A percentile compares a stretch with the other conserved stretches of the same genome.
phyloP scores from a whole-genome alignment of 2,888 invertebrate genomes.

The Andrena minutula region DNA sequence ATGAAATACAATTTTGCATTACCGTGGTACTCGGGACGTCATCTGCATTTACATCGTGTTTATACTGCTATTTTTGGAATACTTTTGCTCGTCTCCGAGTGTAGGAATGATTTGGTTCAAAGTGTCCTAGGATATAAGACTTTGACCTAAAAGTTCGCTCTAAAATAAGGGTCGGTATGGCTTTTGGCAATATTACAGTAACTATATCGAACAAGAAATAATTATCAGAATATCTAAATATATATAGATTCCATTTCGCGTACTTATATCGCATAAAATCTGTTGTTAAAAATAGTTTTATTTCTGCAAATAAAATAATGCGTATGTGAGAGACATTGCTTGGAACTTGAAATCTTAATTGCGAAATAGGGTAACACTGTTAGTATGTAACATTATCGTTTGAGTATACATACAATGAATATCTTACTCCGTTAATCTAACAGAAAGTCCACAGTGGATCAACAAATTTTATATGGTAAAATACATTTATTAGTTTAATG shows the following conservation, averaged over 20 bases:
- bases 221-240: constrained; percentile 73
- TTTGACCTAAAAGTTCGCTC: constrained; percentile 34
- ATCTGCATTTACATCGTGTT: constrained; percentile 62
- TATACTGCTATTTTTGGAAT: constrained; percentile 68
- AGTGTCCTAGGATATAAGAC: constrained; percentile 48
- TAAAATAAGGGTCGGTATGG: constrained; percentile 22
- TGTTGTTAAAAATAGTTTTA: constrained; percentile 62
- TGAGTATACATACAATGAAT: constrained; percentile 39
- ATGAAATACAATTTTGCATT: constrained; percentile 73
- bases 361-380: constrained; percentile 56
- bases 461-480: constrained; percentile 63
- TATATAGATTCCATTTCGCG: constrained; percentile 57
- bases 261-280: constrained; percentile 64
- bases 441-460: constrained; percentile 55
- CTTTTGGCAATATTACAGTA: constrained; percentile 40
- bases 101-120: constrained; percentile 61
- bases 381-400: constrained; percentile 53
- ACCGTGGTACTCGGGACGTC: constrained; percentile 64
- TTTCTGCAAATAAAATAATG: constrained; percentile 59
- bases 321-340: constrained; percentile 49
- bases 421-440: constrained; percentile 57
- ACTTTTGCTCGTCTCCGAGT: constrained; percentile 42
- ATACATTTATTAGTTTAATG: constrained; percentile 62
- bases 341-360: constrained; percentile 60
- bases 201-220: constrained; percentile 63